Evolutionary conservation across 2,888 invertebrate species (phyloP).

Genomic region (Herminia tarsipennalis): DNA sequence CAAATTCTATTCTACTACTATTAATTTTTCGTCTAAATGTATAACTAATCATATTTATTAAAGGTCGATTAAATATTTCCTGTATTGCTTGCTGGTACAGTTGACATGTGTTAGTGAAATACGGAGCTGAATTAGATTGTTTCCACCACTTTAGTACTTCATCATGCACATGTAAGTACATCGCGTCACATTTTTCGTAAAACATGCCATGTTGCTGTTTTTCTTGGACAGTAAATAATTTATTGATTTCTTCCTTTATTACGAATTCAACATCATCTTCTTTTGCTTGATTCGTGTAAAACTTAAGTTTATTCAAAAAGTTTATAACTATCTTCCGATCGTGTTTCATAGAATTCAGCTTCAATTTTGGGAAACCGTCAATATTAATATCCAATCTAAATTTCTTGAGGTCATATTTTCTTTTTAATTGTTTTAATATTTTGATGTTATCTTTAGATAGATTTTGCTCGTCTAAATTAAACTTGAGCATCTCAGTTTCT

Average conservation of each 20-base stretch:
- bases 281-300: conserved; percentile 42
- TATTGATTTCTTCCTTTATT: conserved; percentile 32
- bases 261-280: conserved; percentile 38
- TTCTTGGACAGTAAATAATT: too few species aligned
- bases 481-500: conserved; percentile 24
- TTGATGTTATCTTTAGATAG: conserved; percentile 14
- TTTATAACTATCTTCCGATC: conserved; percentile 18
- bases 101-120: conserved; percentile 28
- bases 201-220: too few species aligned
- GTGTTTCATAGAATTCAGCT: conserved; percentile 10
- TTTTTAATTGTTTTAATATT: conserved; percentile 18
- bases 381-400: conserved; percentile 32
- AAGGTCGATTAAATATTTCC: conserved; percentile 16
- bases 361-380: conserved; percentile 24
- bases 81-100: conserved; percentile 21
- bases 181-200: conserved; percentile 33
- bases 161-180: conserved; percentile 39
- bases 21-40: conserved; percentile 13
- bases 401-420: conserved; percentile 3
- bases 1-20: conserved; percentile 13
- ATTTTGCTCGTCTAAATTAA: conserved; percentile 17
- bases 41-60: conserved; percentile 21
- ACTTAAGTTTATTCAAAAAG: conserved; percentile 23
- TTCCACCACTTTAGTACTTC: conserved; percentile 42
- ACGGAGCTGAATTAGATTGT: conserved; percentile 10